Evolutionary conservation across 2,888 invertebrate species (phyloP), one percentile per base, ranked within the genome.

Genomic region (Trisateles emortualis): DNA sequence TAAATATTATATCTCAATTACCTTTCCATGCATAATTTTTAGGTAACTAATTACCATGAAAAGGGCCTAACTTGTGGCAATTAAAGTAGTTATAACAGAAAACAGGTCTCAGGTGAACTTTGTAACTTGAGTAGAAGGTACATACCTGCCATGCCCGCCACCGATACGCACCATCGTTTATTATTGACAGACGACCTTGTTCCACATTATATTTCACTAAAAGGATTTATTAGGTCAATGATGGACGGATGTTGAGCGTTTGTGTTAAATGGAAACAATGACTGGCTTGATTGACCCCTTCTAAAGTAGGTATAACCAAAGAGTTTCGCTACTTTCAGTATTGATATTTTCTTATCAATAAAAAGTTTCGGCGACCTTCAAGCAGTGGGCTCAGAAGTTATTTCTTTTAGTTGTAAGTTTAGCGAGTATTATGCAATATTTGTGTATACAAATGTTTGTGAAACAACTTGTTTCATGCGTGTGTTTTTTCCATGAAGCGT

Each of bases 151-250:
- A 17, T 16, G 52, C 57, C 46, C 36, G 44, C 67, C 71, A 52
- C 59, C 65, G 59, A 64, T 69, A 84, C 83, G 81, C 84, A 85
- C 88, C 88, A 87, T 89, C 84, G 86, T 85, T 86, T 86, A 86
- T 81, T 88, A 89, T 86, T 83, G 83, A 88, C 86, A 76, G 71
- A 74, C 64, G 83, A 83, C 90, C 90, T 91, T 89, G 91, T 82
- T 67, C 90, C 83, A 90, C 80, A 87, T 87, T 83, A 83, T 78
- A 78, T 82, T 83, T 71, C 70, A 72, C 67, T 69, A 70, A 75
- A 74, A 72, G 72, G 69, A 76, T 79, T 83, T 83, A 80, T 78
- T 82, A 74, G 83, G 84, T 83, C 82, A 84, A 79, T 78, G 77
- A 74, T 74, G 76, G 74, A 68, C 71, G 71, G 71, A 71, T 71